phyloP scores from a whole-genome alignment of 1,140 invertebrate genomes.

The Aphaenogaster ashmeadi region DNA sequence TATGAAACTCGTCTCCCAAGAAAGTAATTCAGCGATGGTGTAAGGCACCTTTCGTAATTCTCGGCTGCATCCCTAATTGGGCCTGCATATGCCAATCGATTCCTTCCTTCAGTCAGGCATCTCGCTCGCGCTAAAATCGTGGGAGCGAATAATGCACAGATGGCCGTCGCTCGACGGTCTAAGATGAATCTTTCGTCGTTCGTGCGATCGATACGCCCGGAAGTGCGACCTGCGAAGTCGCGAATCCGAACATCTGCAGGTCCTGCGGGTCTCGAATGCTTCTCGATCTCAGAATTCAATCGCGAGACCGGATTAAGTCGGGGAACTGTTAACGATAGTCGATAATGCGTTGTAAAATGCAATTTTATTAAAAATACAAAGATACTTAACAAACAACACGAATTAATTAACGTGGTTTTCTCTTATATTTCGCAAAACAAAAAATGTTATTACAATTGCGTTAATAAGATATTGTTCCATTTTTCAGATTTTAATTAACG shows the following conservation, averaged over 20 bases:
- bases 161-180: slow-evolving; percentile 54
- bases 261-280: neutral
- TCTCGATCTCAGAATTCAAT: neutral
- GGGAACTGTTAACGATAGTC: slow-evolving; percentile 18
- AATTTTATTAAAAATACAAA: neutral
- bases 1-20: slow-evolving; percentile 70
- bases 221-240: neutral
- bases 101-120: slow-evolving; percentile 56
- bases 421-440: neutral
- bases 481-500: neutral
- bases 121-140: slow-evolving; percentile 26
- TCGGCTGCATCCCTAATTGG: slow-evolving; percentile 69
- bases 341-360: slow-evolving; percentile 41
- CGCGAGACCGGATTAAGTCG: neutral
- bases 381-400: neutral
- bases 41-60: slow-evolving; percentile 63
- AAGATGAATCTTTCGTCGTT: slow-evolving; percentile 45
- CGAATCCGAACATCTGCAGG: neutral
- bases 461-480: neutral
- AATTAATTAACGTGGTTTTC: neutral
- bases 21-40: slow-evolving; percentile 60
- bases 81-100: slow-evolving; percentile 70
- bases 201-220: neutral
- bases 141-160: slow-evolving; percentile 31
- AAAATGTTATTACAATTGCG: neutral